Base-by-base conservation (phyloP, 1,140 invertebrate species). In the Tenebrio molitor region DNA sequence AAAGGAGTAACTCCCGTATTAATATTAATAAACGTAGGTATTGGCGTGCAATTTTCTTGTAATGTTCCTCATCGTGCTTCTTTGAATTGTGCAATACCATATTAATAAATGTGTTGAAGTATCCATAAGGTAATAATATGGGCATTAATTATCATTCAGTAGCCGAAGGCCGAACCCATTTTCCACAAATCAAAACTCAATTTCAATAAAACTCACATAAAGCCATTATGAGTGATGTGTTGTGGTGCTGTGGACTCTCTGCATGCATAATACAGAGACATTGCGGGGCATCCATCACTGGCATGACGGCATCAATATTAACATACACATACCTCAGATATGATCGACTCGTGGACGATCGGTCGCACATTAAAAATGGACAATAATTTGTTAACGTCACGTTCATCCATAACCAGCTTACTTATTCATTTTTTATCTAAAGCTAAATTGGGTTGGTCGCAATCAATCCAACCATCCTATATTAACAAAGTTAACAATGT, bases 401-500 rank as follows among this genome's bases (percentile, higher is more conserved):
- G n/a, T 8, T 46, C 16, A 50, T 5, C 58, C 58, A 34, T 17
- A n/a, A 46, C n/a, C 42, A 46, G 42, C 5, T 46, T 46, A 19
- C 42, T 50, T 17, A n/a, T n/a, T n/a, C n/a, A 29, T 58, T 58
- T 25, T 58, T 58, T 58, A 6, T 25, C 19, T 23, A 19, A 19
- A 15, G 21, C 10, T 10, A 29, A 58, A 58, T 34, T 58, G 50
- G 50, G 50, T 36, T 70, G 68, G 68, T 63, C 68, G 23, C 68
- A 58, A 62, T 62, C 58, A 70, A 41, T 42, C 50, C 58, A 70
- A 63, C 68, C 68, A 63, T 70, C 68, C 68, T 21, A 62, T 70
- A 70, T 70, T 41, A 70, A 70, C 50, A 70, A 62, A 46, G 68
- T 70, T 41, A 70, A 70, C 68, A 42, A 63, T 72, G 62, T 72